Percentiles rank a stretch among this genome's conserved stretches.
Conservation (phyloP, 2,797 vertebrate genomes). For the Dallia pectoralis region DNA sequence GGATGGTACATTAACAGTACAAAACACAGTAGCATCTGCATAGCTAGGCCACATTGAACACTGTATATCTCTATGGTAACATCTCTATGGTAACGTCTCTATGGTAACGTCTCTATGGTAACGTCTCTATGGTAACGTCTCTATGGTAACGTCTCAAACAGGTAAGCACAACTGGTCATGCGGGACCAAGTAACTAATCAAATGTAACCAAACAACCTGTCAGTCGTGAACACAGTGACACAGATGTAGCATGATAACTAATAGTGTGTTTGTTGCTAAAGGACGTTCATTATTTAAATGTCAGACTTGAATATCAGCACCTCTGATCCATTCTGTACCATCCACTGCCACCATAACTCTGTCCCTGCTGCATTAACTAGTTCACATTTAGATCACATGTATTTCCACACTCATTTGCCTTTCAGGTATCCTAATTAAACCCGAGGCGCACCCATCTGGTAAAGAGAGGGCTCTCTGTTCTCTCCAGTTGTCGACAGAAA, state of each 20-base stretch:
- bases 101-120: neutral
- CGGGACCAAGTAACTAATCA: neutral
- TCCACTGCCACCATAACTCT: no score
- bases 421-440: neutral
- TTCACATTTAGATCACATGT: no score
- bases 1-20: neutral
- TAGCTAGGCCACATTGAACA: neutral
- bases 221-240: neutral
- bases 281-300: no score
- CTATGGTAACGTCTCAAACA: neutral
- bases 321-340: no score
- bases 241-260: neutral
- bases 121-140: neutral
- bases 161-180: constrained; percentile 18
- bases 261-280: no score
- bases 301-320: no score
- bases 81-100: no score
- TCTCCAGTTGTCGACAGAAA: neutral
- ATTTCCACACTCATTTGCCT: no score
- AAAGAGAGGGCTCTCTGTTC: neutral
- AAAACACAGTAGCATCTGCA: neutral
- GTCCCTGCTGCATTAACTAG: no score
- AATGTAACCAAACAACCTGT: neutral
- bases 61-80: neutral
- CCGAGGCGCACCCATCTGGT: neutral